Evolutionary conservation across 1,140 invertebrate species (phyloP), one percentile per base, ranked within the genome.

Genomic region (Hirudo medicinalis): DNA sequence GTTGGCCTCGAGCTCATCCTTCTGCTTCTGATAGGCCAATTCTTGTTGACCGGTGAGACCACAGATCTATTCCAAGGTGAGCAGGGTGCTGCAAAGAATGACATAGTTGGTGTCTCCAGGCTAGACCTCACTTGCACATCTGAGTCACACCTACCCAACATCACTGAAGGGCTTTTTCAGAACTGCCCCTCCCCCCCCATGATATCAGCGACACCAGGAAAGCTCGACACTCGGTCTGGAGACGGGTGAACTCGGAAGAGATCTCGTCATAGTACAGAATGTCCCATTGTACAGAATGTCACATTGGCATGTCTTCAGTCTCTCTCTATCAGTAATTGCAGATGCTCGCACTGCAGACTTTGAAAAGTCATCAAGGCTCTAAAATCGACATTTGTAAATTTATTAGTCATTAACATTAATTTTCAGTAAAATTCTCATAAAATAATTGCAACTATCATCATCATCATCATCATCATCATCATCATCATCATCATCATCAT

Each of bases 241-340:
- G 76, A 70, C 89, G 86, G 11, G 92, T 94, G 76, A 95, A 92
- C 9, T 87, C 87, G 0, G 88, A 78, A 0, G 90, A 91, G 27
- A 97, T 91, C 83, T 98, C 94, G 82, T 97, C 94, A 81, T 90
- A 98, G 79, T 94, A 97, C 0, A 95, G 86, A 67, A 86, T 86
- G 81, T 95, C 92, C 76, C 85, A n/a, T n/a, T n/a, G n/a, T n/a
- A n/a, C n/a, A n/a, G n/a, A n/a, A 86, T 86, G 81, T 95, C 91
- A 76, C 85, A 88, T 11, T 95, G 84, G 79, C 90, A 91, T 22
- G 86, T 75, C 75, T 54, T 74, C 75, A 54, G 68, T 29, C 73
- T 68, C 75, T 68, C 75, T 32, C 75, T 75, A 69, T 75, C 77
- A 76, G 79, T 74, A 75, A 75, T 67, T 20, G 22, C 0, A 15